phyloP scores from a whole-genome alignment of 2,113 vertebrate genomes.

The Laticauda colubrina region DNA sequence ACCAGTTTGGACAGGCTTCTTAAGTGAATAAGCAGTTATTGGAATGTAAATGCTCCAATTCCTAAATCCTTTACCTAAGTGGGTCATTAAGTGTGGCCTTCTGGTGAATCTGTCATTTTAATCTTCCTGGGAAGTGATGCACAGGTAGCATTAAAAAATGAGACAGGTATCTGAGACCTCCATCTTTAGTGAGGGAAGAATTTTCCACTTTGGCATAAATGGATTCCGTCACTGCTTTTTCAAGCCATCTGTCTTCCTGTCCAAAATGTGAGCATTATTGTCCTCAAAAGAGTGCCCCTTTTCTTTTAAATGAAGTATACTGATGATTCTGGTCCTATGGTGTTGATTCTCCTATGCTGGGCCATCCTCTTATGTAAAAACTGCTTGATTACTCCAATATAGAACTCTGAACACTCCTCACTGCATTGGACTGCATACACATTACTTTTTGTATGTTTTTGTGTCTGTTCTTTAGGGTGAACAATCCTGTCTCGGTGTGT shows the following conservation, averaged over 20 bases:
- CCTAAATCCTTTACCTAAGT: not conserved
- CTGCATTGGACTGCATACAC: not conserved
- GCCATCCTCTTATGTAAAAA: not conserved
- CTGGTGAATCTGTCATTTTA: not conserved
- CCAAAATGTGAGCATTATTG: not conserved
- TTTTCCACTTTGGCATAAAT: not conserved
- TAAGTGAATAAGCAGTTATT: not conserved
- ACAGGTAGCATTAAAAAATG: not conserved
- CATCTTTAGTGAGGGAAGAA: not conserved
- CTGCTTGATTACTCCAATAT: not conserved
- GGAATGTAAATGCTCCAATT: not conserved
- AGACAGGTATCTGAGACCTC: not conserved
- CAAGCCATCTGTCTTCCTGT: not conserved
- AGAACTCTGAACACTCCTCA: not conserved
- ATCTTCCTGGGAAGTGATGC: not conserved
- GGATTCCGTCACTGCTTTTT: not conserved
- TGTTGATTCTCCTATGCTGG: not conserved
- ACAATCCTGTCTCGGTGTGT: not conserved
- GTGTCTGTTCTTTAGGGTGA: not conserved
- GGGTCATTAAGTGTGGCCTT: not conserved
- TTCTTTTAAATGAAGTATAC: not conserved
- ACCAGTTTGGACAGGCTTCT: not conserved
- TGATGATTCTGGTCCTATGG: not conserved
- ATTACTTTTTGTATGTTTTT: not conserved
- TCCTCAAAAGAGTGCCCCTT: not conserved